These are phyloP conservation scores for Ophion slaviceki DNA, from an alignment of 2,888 invertebrate genomes.

Conservation along the genomic window DNA sequence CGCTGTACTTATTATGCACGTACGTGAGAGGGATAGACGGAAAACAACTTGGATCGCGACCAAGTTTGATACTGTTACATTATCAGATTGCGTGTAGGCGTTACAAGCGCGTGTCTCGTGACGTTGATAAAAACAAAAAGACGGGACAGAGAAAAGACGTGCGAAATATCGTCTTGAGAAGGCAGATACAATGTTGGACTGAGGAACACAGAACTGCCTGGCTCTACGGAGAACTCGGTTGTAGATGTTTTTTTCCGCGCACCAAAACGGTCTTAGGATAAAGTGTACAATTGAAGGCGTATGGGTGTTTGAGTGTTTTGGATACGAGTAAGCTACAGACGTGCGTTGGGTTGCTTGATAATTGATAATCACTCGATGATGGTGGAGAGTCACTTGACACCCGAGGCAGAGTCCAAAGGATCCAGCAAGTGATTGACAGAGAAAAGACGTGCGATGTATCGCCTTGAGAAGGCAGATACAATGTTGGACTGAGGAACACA, in stretches of 20 bases:
- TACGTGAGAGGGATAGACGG: slow-evolving; percentile 43
- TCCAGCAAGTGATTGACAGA: slow-evolving; percentile 33
- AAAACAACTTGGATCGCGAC: slow-evolving; percentile 56
- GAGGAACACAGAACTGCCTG: not conserved
- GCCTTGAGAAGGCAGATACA: slow-evolving; percentile 26
- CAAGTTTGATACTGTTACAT: slow-evolving; percentile 67
- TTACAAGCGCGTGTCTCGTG: slow-evolving; percentile 63
- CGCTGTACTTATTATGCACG: slow-evolving; percentile 38
- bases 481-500: slow-evolving; percentile 26
- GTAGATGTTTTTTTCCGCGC: not conserved
- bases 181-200: slow-evolving; percentile 52
- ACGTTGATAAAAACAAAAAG: slow-evolving; percentile 39
- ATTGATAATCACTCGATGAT: not conserved
- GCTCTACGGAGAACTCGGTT: slow-evolving; percentile 26
- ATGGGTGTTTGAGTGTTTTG: too few species aligned
- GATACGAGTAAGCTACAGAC: too few species aligned
- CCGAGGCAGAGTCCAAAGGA: slow-evolving; percentile 37
- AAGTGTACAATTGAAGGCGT: not conserved
- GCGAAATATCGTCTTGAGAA: slow-evolving; percentile 56
- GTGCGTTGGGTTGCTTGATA: not conserved
- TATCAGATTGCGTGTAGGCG: slow-evolving; percentile 69
- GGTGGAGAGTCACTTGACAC: slow-evolving; percentile 74
- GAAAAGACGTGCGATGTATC: slow-evolving; percentile 29
- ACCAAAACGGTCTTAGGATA: not conserved
- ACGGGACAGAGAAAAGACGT: slow-evolving; percentile 46